Evolutionary conservation across 2,888 invertebrate species (phyloP), one percentile per base, ranked within the genome.

Genomic region (Anticlea derivata): DNA sequence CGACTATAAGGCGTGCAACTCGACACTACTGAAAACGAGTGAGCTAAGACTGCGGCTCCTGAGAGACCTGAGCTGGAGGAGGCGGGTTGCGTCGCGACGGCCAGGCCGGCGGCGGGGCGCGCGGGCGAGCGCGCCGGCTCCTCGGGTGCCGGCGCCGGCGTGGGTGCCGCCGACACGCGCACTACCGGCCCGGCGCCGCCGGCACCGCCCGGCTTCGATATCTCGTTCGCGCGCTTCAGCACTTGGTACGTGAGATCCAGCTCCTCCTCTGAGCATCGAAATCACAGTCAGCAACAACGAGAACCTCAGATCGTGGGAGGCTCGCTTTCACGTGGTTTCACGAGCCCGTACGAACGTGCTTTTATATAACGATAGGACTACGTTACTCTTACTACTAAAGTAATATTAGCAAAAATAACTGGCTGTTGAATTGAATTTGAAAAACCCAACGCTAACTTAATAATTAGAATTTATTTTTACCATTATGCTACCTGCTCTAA

Each of bases 221-320:
- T 95, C 93, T 97, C 97, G 82, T 96, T 96, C 79, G 97, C 97
- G 87, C 97, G 96, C 93, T 97, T 97, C 92, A 97, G 94, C 85
- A 97, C 97, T 93, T 97, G 97, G 92, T 97, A 97, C 88, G 96
- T 96, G 91, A 95, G 95, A 93, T 97, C 97, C 92, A 97, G 94
- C 92, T 96, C 95, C 85, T 91, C 92, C 91, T 89, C 86, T 87
- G 83, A 86, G 88, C 83, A 88, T 75, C 83, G 84, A 83, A 79
- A 78, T 84, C 85, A 88, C 73, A 76, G 68, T 73, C 70, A 75
- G 70, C 63, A 63, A 72, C 50, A 48, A 45, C 55, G 44, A 8
- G 4, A 45, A 41, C 34, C 13, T 27, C 37, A 20, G 37, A 27
- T 13, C 50, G 44, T 38, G 8, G 11, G 34, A 22, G 13, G 10